Conservation (phyloP, 1,140 invertebrate species). For the Leptinotarsa defecta region DNA sequence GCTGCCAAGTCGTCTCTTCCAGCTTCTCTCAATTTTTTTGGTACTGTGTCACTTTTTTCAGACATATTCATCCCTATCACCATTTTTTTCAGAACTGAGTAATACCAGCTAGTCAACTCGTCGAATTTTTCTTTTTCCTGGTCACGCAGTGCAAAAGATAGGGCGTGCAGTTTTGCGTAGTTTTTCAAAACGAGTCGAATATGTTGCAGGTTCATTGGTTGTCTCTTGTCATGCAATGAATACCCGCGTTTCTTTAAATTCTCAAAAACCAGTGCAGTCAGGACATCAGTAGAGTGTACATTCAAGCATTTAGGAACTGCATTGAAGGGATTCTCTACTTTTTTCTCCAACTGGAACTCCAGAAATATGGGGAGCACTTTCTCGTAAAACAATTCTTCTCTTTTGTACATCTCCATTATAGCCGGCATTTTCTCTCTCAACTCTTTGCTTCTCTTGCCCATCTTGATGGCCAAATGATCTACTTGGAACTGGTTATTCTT, state of each 20-base stretch:
- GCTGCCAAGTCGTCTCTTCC: background rate
- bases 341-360: slow-evolving; percentile 24
- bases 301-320: slow-evolving; percentile 55
- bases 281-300: slow-evolving; percentile 49
- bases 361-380: slow-evolving; percentile 16
- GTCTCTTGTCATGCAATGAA: slow-evolving; percentile 55
- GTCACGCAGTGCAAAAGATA: slow-evolving; percentile 58
- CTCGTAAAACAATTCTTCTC: slow-evolving; percentile 19
- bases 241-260: slow-evolving; percentile 58
- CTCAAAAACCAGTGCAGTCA: slow-evolving; percentile 61
- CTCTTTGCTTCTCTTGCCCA: slow-evolving; percentile 28
- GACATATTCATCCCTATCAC: background rate
- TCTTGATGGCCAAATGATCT: slow-evolving; percentile 36
- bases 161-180: slow-evolving; percentile 61
- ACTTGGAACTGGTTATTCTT: slow-evolving; percentile 12
- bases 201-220: slow-evolving; percentile 54
- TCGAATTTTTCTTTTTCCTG: slow-evolving; percentile 45
- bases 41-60: background rate
- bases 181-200: slow-evolving; percentile 56
- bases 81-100: background rate
- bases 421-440: slow-evolving; percentile 7
- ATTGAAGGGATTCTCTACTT: slow-evolving; percentile 36
- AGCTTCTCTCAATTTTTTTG: background rate
- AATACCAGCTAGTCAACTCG: background rate
- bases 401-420: background rate